phyloP scores from a whole-genome alignment of 2,797 vertebrate genomes.

The Synanceia verrucosa region DNA sequence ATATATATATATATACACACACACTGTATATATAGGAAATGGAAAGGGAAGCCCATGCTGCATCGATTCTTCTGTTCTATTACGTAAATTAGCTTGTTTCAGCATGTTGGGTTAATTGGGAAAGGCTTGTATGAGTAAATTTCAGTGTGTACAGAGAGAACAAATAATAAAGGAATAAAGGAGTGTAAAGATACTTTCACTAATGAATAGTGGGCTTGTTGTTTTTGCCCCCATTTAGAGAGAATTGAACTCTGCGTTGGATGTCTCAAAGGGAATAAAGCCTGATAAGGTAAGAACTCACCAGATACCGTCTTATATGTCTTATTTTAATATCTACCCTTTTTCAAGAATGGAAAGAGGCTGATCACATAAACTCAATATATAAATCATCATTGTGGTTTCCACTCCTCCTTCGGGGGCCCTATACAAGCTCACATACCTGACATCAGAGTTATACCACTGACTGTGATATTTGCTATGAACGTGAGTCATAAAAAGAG shows the following conservation, averaged over 20 bases:
- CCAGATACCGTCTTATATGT: conserved; percentile 5
- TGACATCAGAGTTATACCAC: conserved; percentile 25
- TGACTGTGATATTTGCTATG: conserved; percentile 39
- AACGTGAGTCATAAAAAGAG: conserved; percentile 46
- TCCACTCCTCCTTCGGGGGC: conserved; percentile 19
- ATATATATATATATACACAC: background rate
- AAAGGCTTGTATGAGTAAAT: conserved; percentile 34
- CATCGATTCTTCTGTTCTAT: conserved; percentile 52
- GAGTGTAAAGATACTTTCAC: conserved; percentile 52
- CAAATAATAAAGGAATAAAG: background rate
- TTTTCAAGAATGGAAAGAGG: conserved; percentile 14
- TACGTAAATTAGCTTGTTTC: conserved; percentile 55
- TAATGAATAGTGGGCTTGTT: conserved; percentile 67
- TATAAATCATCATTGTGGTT: conserved; percentile 16
- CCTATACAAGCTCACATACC: conserved; percentile 2
- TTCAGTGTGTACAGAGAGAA: conserved; percentile 19
- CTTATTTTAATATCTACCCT: conserved; percentile 10
- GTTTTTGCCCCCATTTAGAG: conserved; percentile 55
- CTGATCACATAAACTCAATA: conserved; percentile 20
- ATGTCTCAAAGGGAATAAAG: conserved; percentile 38
- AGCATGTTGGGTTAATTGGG: conserved; percentile 39
- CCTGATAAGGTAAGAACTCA: conserved; percentile 15
- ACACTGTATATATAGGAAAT: background rate
- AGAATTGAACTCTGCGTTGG: conserved; percentile 48
- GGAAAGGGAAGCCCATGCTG: conserved; percentile 20